phyloP scores from a whole-genome alignment of 2,113 vertebrate species.

The Hemichromis elongatus region DNA sequence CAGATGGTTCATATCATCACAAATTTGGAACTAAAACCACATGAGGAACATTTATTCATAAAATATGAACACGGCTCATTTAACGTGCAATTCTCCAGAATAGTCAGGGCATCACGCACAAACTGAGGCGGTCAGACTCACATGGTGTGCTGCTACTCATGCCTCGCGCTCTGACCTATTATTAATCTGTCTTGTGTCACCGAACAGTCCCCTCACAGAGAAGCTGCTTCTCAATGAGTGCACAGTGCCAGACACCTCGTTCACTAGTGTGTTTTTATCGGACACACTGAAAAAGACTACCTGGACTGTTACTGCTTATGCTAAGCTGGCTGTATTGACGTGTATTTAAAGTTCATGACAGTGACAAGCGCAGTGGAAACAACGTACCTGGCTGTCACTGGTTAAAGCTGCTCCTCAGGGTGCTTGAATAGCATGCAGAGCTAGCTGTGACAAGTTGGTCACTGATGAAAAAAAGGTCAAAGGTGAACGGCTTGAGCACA shows the following conservation, averaged over 20 bases:
- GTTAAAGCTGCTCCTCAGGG: background rate
- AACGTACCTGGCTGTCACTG: background rate
- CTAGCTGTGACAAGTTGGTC: background rate
- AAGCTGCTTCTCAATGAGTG: background rate
- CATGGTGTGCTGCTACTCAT: background rate
- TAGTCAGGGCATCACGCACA: background rate
- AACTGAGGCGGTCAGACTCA: background rate
- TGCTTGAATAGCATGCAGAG: background rate
- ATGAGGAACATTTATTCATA: background rate
- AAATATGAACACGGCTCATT: background rate
- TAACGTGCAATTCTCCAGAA: background rate
- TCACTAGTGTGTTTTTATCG: rapidly evolving
- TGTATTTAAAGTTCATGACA: background rate
- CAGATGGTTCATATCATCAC: background rate
- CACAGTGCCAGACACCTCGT: background rate
- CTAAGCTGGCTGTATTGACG: background rate
- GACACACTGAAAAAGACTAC: background rate
- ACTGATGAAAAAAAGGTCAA: background rate
- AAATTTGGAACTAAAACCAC: background rate
- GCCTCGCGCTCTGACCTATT: background rate
- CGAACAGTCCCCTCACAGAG: background rate
- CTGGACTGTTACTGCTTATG: no score
- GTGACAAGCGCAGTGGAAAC: background rate
- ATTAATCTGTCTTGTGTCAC: background rate
- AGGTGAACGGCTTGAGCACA: background rate